phyloP scores from a whole-genome alignment of 2,797 vertebrate species.

The Mormyrus hasselquistii region DNA sequence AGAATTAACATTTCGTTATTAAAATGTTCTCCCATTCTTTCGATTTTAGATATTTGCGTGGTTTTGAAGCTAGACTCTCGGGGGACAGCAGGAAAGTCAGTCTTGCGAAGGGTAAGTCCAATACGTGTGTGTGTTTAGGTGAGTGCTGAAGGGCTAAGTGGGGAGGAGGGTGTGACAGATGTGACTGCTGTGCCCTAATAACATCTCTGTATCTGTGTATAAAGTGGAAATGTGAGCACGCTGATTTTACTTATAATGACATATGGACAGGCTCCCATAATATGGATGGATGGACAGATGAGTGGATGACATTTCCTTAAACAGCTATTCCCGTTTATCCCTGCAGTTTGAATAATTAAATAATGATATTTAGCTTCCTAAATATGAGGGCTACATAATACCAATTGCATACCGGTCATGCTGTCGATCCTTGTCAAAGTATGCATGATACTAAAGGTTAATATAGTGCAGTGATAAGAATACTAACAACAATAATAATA shows the following conservation, averaged over 20 bases:
- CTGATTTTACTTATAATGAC: background rate
- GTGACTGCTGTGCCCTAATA: background rate
- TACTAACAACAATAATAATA: background rate
- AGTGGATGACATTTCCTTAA: background rate
- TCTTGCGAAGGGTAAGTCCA: background rate
- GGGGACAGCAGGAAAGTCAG: background rate
- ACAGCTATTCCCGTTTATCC: background rate
- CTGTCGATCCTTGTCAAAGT: background rate
- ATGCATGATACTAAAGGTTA: background rate
- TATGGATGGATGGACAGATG: background rate
- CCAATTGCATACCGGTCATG: background rate
- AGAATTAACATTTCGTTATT: background rate
- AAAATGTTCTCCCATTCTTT: background rate
- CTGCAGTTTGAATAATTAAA: background rate
- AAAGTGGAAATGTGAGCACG: background rate
- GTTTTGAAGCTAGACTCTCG: background rate
- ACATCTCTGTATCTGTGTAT: background rate
- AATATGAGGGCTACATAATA: background rate
- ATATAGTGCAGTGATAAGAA: background rate
- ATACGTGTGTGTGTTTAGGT: background rate
- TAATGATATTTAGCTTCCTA: background rate
- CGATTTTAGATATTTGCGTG: background rate
- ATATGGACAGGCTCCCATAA: background rate
- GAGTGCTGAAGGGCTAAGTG: background rate
- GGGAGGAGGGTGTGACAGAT: background rate